Conservation (phyloP, 2,797 vertebrate species). For the Spondyliosoma cantharus region DNA sequence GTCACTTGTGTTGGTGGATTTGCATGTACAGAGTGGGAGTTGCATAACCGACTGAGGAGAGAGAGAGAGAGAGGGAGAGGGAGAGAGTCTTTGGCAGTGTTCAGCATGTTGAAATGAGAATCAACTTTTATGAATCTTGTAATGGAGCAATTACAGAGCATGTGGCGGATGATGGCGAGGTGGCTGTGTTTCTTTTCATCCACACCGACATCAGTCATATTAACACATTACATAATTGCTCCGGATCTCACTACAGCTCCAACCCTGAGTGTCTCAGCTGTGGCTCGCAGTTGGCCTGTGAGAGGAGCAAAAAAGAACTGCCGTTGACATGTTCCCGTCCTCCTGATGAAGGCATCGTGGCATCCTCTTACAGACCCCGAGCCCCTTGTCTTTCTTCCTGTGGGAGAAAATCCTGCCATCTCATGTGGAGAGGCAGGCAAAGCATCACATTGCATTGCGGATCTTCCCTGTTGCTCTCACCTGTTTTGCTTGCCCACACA, state of each 20-base stretch:
- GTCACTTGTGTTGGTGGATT: conserved; percentile 78
- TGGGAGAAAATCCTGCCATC: conserved; percentile 31
- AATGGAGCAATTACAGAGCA: conserved; percentile 63
- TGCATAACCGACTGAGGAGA: conserved; percentile 75
- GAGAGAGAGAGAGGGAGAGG: conserved; percentile 51
- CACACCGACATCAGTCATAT: conserved; percentile 58
- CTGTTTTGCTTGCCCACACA: conserved; percentile 25
- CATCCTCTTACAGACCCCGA: conserved; percentile 36
- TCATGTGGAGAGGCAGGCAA: conserved; percentile 28
- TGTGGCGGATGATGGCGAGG: conserved; percentile 48
- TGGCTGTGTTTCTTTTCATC: conserved; percentile 54
- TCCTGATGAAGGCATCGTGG: conserved; percentile 44
- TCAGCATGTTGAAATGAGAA: conserved; percentile 56
- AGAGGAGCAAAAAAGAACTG: conserved; percentile 33
- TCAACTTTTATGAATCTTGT: conserved; percentile 60
- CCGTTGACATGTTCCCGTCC: conserved; percentile 38
- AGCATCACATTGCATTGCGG: conserved; percentile 32
- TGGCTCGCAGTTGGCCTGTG: conserved; percentile 41
- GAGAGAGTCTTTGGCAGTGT: conserved; percentile 50
- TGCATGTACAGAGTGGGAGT: conserved; percentile 80
- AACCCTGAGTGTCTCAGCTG: conserved; percentile 61
- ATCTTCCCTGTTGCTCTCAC: conserved; percentile 27
- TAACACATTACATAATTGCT: conserved; percentile 67
- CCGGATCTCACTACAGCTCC: conserved; percentile 31
- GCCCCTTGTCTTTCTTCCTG: conserved; percentile 17